Conservation (phyloP, 2,113 vertebrate genomes). For the Labeo rohita region DNA sequence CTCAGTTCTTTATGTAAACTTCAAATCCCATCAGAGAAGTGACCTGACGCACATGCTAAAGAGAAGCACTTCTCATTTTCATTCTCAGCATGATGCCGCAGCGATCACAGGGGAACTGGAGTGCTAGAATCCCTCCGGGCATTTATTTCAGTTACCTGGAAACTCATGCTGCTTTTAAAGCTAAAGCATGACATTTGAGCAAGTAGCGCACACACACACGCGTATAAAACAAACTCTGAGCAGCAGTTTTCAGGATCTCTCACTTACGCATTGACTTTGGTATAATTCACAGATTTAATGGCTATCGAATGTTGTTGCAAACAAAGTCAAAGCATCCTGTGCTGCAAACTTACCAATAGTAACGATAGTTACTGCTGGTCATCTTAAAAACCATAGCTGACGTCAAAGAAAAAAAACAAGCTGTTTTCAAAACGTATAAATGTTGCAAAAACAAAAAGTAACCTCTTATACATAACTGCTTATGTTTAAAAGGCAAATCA, state of each 20-base stretch:
- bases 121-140: neutral
- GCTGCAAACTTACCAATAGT: neutral
- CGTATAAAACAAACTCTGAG: neutral
- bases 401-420: neutral
- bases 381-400: neutral
- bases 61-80: conserved; percentile 4
- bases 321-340: conserved; percentile 5
- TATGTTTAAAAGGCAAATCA: neutral
- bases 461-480: neutral
- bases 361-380: neutral
- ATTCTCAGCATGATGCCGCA: conserved; percentile 32
- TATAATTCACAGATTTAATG: neutral
- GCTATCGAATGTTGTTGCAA: neutral
- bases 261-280: neutral
- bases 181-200: neutral
- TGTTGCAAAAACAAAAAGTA: neutral
- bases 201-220: neutral
- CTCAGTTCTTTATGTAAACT: neutral
- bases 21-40: conserved; percentile 1
- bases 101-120: neutral
- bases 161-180: conserved; percentile 22
- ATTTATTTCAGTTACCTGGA: conserved; percentile 13
- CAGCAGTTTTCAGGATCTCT: neutral
- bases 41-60: conserved; percentile 2
- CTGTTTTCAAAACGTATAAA: neutral